These are phyloP conservation scores for Tachina fera DNA, from an alignment of 2,888 invertebrate species.

Conservation along the genomic window DNA sequence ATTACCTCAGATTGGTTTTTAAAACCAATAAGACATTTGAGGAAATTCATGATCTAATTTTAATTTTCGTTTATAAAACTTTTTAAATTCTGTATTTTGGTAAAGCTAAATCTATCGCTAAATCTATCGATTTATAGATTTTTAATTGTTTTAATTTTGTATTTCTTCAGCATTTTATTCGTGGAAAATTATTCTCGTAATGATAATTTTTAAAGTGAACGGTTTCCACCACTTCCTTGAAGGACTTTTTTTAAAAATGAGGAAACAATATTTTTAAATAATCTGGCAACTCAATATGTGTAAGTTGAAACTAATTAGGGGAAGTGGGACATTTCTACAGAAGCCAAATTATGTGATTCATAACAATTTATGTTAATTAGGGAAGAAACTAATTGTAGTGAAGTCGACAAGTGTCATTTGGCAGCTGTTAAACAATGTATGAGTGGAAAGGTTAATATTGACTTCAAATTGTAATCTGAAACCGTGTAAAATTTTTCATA, in stretches of 20 bases:
- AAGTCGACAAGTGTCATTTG: constrained; percentile 38
- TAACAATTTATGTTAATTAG: constrained; percentile 71
- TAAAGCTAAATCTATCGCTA: no score
- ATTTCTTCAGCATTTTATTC: no score
- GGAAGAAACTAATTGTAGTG: constrained; percentile 47
- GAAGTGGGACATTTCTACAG: constrained; percentile 16
- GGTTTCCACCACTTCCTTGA: no score
- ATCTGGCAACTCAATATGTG: not conserved
- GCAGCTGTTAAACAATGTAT: constrained; percentile 22
- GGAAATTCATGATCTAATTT: no score
- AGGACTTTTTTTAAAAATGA: no score
- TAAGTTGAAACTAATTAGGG: constrained; percentile 1
- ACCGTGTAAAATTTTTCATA: constrained; percentile 26
- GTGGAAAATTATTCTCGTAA: not conserved
- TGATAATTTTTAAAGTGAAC: no score
- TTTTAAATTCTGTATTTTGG: no score
- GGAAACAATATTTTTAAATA: not conserved
- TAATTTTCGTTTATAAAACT: no score
- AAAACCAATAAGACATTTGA: no score
- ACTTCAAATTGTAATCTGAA: constrained; percentile 40
- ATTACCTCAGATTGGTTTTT: no score
- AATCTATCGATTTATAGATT: no score
- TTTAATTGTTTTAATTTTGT: no score
- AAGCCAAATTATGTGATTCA: constrained; percentile 66
- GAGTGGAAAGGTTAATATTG: constrained; percentile 58